Percentiles rank a stretch among this genome's conserved stretches.
Conservation (phyloP, 1,140 invertebrate genomes). For the Epicauta chinensis region DNA sequence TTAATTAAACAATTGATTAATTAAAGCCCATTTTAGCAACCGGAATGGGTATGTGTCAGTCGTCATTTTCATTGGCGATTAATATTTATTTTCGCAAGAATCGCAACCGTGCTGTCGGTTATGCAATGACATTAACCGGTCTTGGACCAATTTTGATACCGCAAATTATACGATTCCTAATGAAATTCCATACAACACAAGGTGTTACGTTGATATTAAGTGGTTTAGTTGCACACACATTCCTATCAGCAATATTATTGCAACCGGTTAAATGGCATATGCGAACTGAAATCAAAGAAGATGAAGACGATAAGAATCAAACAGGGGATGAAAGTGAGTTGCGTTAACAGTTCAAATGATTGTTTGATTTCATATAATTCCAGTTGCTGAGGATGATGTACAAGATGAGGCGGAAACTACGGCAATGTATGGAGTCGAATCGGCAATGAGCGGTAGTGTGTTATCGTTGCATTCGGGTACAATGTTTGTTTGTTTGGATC, state of each 20-base stretch:
- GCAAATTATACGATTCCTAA: slow-evolving; percentile 39
- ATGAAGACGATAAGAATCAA: slow-evolving; percentile 5
- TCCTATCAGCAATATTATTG: slow-evolving; percentile 42
- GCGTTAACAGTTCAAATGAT: no score
- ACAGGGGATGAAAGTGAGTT: no score
- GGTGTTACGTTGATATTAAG: slow-evolving; percentile 44
- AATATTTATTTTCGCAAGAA: slow-evolving; percentile 46
- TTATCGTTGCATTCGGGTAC: no score
- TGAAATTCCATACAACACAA: slow-evolving; percentile 38
- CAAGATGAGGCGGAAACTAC: no score
- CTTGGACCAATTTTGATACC: slow-evolving; percentile 48
- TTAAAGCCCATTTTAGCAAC: no score
- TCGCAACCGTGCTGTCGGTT: slow-evolving; percentile 43
- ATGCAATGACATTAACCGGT: slow-evolving; percentile 44
- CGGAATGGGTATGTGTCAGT: slow-evolving; percentile 53
- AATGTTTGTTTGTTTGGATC: no score
- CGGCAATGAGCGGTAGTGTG: no score
- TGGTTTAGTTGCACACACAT: slow-evolving; percentile 41
- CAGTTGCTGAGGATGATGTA: no score
- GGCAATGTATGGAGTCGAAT: no score
- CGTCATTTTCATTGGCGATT: slow-evolving; percentile 48
- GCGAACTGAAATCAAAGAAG: slow-evolving; percentile 28
- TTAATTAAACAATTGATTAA: slow-evolving; percentile 10
- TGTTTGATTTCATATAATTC: no score
- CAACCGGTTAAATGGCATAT: slow-evolving; percentile 51